Evolutionary conservation across 2,797 vertebrate genomes (phyloP), one percentile per base, ranked within the genome.

Genomic region (Pyrocephalus nanus): DNA sequence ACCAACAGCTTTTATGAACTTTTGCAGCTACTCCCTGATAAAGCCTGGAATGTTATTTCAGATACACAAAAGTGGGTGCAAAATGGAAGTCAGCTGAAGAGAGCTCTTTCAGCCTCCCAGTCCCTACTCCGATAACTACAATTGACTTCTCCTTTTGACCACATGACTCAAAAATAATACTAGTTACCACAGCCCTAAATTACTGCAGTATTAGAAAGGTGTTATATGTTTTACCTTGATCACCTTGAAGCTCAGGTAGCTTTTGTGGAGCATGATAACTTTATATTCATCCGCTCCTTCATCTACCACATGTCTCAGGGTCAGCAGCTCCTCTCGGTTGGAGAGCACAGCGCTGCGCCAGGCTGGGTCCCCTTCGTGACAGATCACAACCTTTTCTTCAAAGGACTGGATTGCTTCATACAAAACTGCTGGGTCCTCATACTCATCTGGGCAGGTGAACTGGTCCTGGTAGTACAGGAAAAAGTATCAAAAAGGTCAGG

Each of bases 241-340:
- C 96, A 99, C 99, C 97, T 99, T 99, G 97, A 99, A 99, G 98
- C 98, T 99, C 97, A 99, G 97, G 97, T 99, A 99, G 88, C 99
- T 98, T 96, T 98, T 99, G 97, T 99, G 99, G 47, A 99, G 98
- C 99, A 99, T 99, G 97, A 99, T 99, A 97, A 99, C 98, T 98
- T 99, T 99, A 92, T 99, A 99, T 96, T 99, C 99, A 2, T 99
- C 99, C 0, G 98, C 98, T 58, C 99, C 99, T 93, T 99, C 99
- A 16, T 99, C 99, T 32, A 99, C 98, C 97, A 99, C 99, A 3
- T 99, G 99, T 48, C 99, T 97, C 78, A 99, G 97, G 1, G 99
- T 99, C 64, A 99, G 98, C 94, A 99, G 98, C 42, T 99, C 99
- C 96, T 99, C 98, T 30, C 97, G 98, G 97, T 99, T 99, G 90